Conservation (phyloP, 2,113 vertebrate species). For the Ammodytes dubius region DNA sequence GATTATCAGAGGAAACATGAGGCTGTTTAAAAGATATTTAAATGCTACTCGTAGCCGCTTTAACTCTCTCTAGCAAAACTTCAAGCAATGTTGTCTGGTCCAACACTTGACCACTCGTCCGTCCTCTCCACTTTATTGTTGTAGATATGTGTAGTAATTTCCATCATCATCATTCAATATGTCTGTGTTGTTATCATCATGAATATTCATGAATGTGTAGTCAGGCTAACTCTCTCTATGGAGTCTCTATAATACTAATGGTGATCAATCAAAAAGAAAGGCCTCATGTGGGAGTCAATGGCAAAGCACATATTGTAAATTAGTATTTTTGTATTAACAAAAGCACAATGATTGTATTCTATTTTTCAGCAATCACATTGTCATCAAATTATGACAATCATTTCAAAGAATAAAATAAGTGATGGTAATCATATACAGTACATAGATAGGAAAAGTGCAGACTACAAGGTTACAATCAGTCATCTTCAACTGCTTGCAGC, state of each 20-base stretch:
- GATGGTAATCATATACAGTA: too few species aligned
- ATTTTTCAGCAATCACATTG: neutral
- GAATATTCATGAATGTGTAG: slow-evolving; percentile 11
- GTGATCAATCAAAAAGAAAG: neutral
- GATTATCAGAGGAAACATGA: too few species aligned
- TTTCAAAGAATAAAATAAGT: too few species aligned
- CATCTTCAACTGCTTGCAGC: neutral
- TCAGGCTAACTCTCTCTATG: neutral
- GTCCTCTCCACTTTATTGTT: neutral
- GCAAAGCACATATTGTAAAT: neutral
- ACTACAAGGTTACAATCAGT: neutral
- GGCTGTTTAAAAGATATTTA: too few species aligned
- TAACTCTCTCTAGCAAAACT: neutral
- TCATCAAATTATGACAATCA: neutral
- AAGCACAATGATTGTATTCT: fast-evolving
- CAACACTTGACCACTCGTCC: neutral
- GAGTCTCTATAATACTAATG: neutral
- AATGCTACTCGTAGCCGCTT: too few species aligned
- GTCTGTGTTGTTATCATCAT: neutral
- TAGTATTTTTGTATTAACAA: neutral
- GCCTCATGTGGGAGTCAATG: neutral
- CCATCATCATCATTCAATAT: slow-evolving; percentile 7
- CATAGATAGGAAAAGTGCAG: too few species aligned
- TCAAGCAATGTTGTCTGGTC: neutral
- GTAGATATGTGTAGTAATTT: neutral